Conservation (phyloP, 2,888 invertebrate genomes). For the Disparrhopalites patrizii region DNA sequence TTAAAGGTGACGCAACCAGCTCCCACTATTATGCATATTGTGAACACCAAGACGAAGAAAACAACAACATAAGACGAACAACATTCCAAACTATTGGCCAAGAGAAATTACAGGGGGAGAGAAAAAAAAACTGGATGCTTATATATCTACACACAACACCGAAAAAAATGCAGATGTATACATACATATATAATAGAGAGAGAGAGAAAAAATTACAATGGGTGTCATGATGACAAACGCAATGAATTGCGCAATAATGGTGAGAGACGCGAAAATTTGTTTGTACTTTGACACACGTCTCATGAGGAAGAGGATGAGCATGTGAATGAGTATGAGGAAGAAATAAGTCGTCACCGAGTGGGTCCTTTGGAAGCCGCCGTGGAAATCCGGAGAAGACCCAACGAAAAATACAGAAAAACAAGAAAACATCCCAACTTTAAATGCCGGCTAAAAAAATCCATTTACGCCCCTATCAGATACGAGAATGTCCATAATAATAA, state of each 20-base stretch:
- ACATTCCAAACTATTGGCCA: not conserved
- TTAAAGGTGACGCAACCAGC: too few relatives aligned
- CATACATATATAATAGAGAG: not conserved
- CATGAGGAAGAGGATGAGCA: conserved; percentile 19
- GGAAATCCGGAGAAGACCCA: too few relatives aligned
- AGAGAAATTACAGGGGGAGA: not conserved
- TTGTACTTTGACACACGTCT: conserved; percentile 26
- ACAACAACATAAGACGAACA: not conserved
- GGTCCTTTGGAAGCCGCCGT: too few relatives aligned
- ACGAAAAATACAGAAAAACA: not conserved
- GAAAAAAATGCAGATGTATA: not conserved
- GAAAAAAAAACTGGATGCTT: not conserved
- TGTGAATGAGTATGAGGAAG: conserved; percentile 14
- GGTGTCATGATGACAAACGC: conserved; percentile 28
- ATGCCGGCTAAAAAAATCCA: too few relatives aligned
- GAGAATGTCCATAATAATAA: not conserved
- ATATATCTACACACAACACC: not conserved
- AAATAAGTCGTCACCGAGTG: conserved; percentile 16
- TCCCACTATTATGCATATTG: too few relatives aligned
- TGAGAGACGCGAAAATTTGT: conserved; percentile 21
- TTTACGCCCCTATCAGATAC: too few relatives aligned
- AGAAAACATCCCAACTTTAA: not conserved
- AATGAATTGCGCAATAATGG: conserved; percentile 24
- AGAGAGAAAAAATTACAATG: conserved; percentile 2
- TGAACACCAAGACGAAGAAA: not conserved